phyloP scores from a whole-genome alignment of 2,113 vertebrate genomes.

The Himantopus leucocephalus region DNA sequence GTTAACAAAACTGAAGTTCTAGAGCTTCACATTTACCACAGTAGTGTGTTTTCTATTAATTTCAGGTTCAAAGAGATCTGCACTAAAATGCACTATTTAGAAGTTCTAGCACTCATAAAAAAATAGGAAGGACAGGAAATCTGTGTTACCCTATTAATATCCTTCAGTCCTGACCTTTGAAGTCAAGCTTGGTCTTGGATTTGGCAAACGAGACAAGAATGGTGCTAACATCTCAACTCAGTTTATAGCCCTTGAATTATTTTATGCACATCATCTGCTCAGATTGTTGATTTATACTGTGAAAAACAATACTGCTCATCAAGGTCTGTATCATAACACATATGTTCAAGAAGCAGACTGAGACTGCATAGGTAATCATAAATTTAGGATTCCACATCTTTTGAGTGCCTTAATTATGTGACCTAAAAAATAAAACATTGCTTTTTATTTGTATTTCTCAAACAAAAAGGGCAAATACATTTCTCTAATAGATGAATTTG shows the following conservation, averaged over 20 bases:
- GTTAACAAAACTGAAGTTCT: not conserved
- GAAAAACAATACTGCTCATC: not conserved
- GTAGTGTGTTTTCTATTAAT: not conserved
- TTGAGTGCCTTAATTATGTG: not conserved
- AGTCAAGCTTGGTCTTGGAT: not conserved
- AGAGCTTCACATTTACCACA: not conserved
- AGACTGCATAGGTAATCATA: not conserved
- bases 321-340: not conserved
- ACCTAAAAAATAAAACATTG: not conserved
- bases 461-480: not conserved
- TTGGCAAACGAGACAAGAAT: not conserved
- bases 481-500: not conserved
- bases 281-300: not conserved
- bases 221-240: not conserved
- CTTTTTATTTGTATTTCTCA: not conserved
- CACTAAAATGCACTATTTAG: not conserved
- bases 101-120: not conserved
- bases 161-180: not conserved
- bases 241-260: not conserved
- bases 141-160: not conserved
- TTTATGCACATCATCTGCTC: not conserved
- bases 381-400: not conserved
- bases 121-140: not conserved
- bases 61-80: not conserved
- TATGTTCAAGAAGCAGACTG: not conserved